Evolutionary conservation across 2,888 invertebrate species (phyloP).

Genomic region (Sminthurides aquaticus): DNA sequence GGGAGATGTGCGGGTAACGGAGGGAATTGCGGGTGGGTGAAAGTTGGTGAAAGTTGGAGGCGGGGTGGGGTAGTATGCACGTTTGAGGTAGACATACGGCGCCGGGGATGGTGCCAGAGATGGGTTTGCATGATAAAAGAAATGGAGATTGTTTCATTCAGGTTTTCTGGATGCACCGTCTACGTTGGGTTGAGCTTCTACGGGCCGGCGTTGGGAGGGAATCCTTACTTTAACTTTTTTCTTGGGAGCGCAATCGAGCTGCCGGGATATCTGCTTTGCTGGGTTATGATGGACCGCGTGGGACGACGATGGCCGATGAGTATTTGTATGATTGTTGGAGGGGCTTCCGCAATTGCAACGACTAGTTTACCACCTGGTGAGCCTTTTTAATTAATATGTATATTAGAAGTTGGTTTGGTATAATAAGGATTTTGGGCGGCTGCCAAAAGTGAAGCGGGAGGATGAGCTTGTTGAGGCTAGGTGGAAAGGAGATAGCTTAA

Average conservation of each 20-base stretch:
- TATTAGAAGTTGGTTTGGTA: not conserved
- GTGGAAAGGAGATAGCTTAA: not conserved
- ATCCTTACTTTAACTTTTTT: constrained; percentile 82
- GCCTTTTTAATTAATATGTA: constrained; percentile 20
- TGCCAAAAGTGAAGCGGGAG: not conserved
- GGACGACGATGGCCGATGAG: constrained; percentile 83
- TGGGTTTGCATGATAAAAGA: too few species aligned
- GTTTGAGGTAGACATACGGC: too few species aligned
- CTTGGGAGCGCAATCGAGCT: constrained; percentile 80
- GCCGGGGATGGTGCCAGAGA: too few species aligned
- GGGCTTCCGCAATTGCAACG: constrained; percentile 74
- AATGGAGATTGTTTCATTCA: constrained; percentile 44
- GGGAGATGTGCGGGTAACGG: too few species aligned
- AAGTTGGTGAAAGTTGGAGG: too few species aligned
- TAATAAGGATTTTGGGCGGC: not conserved
- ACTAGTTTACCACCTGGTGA: constrained; percentile 71
- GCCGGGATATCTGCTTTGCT: constrained; percentile 78
- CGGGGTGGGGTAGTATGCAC: too few species aligned
- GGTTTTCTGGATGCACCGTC: constrained; percentile 84
- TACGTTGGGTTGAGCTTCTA: constrained; percentile 88
- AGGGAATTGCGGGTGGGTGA: too few species aligned
- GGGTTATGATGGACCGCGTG: constrained; percentile 81
- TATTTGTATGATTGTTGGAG: constrained; percentile 74
- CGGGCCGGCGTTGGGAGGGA: constrained; percentile 76
- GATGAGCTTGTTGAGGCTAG: too few species aligned